These are phyloP conservation scores for Augiades crinisus DNA, from an alignment of 2,888 invertebrate genomes.

Conservation along the genomic window DNA sequence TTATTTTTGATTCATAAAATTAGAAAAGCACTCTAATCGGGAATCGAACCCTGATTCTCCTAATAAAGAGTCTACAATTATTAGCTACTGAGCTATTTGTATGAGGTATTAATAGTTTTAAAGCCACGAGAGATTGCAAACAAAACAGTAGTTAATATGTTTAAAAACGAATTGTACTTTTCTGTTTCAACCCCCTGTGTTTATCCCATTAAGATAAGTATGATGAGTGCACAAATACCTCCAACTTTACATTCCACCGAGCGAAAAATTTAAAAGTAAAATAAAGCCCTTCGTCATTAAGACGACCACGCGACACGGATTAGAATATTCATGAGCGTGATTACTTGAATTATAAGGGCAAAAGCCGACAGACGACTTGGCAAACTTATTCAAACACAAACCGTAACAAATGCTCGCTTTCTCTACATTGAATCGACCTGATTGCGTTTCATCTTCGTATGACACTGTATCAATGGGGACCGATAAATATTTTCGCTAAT, in stretches of 20 bases:
- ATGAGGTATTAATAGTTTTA: too few relatives aligned
- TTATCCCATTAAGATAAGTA: too few relatives aligned
- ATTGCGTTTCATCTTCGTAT: conserved; percentile 27
- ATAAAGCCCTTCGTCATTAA: background rate
- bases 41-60: too few relatives aligned
- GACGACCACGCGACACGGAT: conserved; percentile 3
- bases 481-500: conserved; percentile 42
- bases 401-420: conserved; percentile 36
- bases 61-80: too few relatives aligned
- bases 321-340: conserved; percentile 10
- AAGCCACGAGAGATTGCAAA: too few relatives aligned
- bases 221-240: background rate
- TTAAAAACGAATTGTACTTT: too few relatives aligned
- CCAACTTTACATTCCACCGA: background rate
- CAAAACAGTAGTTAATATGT: too few relatives aligned
- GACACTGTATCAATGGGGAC: conserved; percentile 19
- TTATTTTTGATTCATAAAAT: too few relatives aligned
- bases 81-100: too few relatives aligned
- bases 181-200: too few relatives aligned
- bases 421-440: conserved; percentile 36
- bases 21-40: too few relatives aligned
- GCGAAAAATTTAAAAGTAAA: background rate
- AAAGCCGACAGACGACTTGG: conserved; percentile 13
- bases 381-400: conserved; percentile 15
- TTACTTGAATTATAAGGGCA: conserved; percentile 4